These are phyloP conservation scores for Cotesia typhae DNA, from an alignment of 1,140 invertebrate species.

Conservation along the genomic window DNA sequence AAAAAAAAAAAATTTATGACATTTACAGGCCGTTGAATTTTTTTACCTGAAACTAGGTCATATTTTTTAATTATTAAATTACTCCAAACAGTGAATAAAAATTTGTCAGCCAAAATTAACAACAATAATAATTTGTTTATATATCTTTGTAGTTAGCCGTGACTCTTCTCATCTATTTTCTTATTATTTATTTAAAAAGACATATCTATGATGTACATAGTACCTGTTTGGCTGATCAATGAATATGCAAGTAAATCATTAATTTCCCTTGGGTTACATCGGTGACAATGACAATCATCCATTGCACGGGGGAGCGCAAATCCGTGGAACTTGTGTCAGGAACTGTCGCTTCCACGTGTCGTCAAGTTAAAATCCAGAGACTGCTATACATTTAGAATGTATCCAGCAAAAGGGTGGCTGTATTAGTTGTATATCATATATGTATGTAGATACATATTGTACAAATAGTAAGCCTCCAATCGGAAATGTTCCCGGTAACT, in stretches of 20 bases:
- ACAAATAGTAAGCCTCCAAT: background rate
- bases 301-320: constrained; percentile 4
- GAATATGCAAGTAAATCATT: constrained; percentile 7
- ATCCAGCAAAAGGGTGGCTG: background rate
- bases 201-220: too few relatives aligned
- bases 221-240: background rate
- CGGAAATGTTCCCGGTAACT: background rate
- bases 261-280: constrained; percentile 1
- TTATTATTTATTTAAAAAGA: too few relatives aligned
- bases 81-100: too few relatives aligned
- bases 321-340: background rate
- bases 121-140: too few relatives aligned
- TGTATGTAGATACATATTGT: background rate
- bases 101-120: too few relatives aligned
- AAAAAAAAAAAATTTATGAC: too few relatives aligned
- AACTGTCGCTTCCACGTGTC: constrained; percentile 12
- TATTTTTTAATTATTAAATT: too few relatives aligned
- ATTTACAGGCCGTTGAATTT: too few relatives aligned
- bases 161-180: too few relatives aligned
- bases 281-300: constrained; percentile 11
- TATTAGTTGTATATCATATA: background rate
- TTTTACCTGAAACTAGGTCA: too few relatives aligned
- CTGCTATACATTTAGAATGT: background rate
- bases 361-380: constrained; percentile 2
- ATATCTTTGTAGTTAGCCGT: too few relatives aligned